Base-by-base conservation (phyloP, 1,140 invertebrate species). In the Ceratosolen fusciceps region DNA sequence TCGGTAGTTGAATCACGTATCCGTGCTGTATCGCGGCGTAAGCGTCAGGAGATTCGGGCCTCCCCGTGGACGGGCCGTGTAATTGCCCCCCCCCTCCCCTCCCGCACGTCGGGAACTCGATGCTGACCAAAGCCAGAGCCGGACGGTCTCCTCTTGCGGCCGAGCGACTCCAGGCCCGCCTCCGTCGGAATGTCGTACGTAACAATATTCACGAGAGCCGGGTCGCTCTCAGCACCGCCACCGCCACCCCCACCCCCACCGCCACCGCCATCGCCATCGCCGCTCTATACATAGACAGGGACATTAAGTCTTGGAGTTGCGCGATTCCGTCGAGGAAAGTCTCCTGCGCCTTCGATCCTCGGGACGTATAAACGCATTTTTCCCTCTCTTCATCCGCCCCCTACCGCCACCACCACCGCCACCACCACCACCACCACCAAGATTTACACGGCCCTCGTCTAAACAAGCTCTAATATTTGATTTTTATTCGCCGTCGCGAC, bases 71-170 rank as follows among this genome's bases (percentile, higher is more conserved):
- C n/a, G n/a, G n/a, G n/a, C n/a, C n/a, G n/a, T n/a, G 60, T 80
- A 82, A 83, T 83, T 62, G 80, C 49, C 49, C 9, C 3, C 14
- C 5, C 82, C 84, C 83, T n/a, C n/a, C n/a, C n/a, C n/a, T n/a
- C n/a, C n/a, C n/a, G n/a, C n/a, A n/a, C n/a, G n/a, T n/a, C n/a
- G n/a, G n/a, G n/a, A 89, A 89, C 86, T 89, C 86, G 89, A 88
- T 86, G 87, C 88, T 85, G 87, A 74, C 83, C 83, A 83, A n/a
- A n/a, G 87, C 89, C 89, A 90, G 89, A 89, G 89, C 88, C 85
- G 85, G 80, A 73, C 80, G 37, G 82, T 83, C 24, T 8, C 39
- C 43, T 24, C 24, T 5, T 31, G 58, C 37, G 31, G 34, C 34
- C 72, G 72, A 74, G 84, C 84, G 19, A 16, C 9, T 12, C 86